Conservation (phyloP, 2,113 vertebrate species). For the Calidris pugnax region DNA sequence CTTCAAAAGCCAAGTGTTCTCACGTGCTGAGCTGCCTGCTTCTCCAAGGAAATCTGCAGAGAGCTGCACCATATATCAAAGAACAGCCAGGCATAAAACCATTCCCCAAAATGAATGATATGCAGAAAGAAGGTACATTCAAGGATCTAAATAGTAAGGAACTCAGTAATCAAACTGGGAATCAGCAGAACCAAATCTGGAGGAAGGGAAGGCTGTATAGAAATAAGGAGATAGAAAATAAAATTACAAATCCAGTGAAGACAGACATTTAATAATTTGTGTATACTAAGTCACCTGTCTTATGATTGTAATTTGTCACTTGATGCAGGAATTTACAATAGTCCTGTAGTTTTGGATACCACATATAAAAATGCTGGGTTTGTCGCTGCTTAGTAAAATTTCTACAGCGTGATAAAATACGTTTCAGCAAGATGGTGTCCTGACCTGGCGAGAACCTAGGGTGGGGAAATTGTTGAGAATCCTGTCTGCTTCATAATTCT, state of each 20-base stretch:
- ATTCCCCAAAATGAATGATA: neutral
- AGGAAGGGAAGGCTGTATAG: neutral
- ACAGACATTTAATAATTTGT: neutral
- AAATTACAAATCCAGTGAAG: neutral
- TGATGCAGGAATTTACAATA: neutral
- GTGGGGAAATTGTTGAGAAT: neutral
- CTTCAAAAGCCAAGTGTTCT: neutral
- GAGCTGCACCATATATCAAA: neutral
- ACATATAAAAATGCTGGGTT: neutral
- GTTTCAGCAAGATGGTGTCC: neutral
- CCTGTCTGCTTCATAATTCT: neutral
- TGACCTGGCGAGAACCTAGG: neutral
- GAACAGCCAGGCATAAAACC: neutral
- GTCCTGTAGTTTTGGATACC: neutral
- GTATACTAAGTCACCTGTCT: neutral
- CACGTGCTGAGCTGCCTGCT: neutral
- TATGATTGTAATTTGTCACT: neutral
- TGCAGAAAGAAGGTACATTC: neutral
- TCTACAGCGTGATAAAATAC: neutral
- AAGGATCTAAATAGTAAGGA: neutral
- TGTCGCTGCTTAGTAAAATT: neutral
- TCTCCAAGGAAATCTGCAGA: neutral
- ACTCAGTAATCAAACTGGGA: neutral
- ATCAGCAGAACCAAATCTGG: neutral
- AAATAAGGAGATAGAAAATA: neutral